Conservation (phyloP, 2,797 vertebrate species). For the Xiphophorus birchmanni region DNA sequence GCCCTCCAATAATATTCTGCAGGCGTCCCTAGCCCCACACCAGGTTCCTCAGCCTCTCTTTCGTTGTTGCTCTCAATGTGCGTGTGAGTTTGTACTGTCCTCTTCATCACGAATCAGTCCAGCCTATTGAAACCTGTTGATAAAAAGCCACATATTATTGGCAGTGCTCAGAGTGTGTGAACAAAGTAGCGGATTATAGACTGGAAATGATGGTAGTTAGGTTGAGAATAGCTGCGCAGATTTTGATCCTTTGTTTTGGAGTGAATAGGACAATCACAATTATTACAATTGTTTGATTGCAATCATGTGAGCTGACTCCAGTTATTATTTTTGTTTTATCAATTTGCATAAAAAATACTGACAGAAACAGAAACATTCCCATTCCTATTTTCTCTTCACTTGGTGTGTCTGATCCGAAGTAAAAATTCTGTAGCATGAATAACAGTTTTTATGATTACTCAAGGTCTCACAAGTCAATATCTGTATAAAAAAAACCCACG, state of each 20-base stretch:
- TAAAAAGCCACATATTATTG: no score
- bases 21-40: no score
- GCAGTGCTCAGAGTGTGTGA: no score
- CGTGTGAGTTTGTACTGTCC: no score
- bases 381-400: not conserved
- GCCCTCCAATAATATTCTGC: no score
- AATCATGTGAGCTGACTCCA: not conserved
- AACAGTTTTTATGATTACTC: not conserved
- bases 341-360: not conserved
- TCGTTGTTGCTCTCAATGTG: no score
- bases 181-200: no score
- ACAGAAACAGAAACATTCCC: not conserved
- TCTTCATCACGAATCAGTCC: no score
- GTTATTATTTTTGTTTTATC: slow-evolving; percentile 4
- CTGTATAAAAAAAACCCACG: not conserved
- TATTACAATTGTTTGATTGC: slow-evolving; percentile 8
- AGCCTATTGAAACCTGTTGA: no score
- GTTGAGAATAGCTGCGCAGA: slow-evolving; percentile 2
- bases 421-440: not conserved
- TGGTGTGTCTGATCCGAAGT: not conserved
- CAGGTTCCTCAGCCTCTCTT: no score
- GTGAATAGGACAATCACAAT: slow-evolving; percentile 4
- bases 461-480: not conserved
- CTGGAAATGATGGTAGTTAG: not conserved
- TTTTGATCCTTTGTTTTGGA: slow-evolving; percentile 13